Evolutionary conservation across 2,888 invertebrate genomes (phyloP), one percentile per base, ranked within the genome.

Genomic region (Phoronis australis): DNA sequence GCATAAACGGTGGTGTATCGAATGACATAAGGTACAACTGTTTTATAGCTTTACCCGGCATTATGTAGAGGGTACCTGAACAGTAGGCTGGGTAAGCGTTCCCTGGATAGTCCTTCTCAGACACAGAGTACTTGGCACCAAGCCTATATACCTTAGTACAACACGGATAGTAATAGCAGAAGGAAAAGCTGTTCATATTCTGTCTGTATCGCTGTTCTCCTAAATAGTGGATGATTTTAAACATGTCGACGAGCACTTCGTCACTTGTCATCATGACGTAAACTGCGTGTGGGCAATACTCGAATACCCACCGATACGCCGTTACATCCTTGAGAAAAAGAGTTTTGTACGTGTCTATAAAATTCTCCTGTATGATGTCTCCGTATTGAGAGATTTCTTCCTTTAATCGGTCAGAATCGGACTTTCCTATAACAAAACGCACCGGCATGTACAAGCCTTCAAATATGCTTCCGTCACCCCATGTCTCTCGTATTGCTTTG

Each of bases 1-100:
- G 55, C 51, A 55, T 48, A 25, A 57, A 57, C 9, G 38, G 23
- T 2, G 57, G 57, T n/a, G 57, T 57, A 37, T 57, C 51, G 12
- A 55, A 26, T 20, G 55, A 48, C 48, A 53, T 47, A 9, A 41
- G 21, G 37, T 51, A 53, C 1, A 57, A 24, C 26, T 49, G 27
- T 6, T 24, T 35, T 15, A 51, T 46, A 4, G 51, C 39, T 18
- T 18, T 24, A 15, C 37, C 24, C 15, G 52, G 46, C 5, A 42
- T 45, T 6, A 55, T 37, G 22, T 52, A 55, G 20, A 42, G 39
- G 2, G 39, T 48, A 2, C 51, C 51, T 20, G 54, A 50, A 38
- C 55, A 55, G 21, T 55, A 55, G 2, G 51, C 40, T 6, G 57
- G 55, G 22, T 39, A 51, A 22, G 44, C 40, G 1, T 39, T 42